A percentile compares a stretch with the other conserved stretches of the same genome.
Conservation (phyloP, 2,888 invertebrate species). For the Caenorhabditis sp. region DNA sequence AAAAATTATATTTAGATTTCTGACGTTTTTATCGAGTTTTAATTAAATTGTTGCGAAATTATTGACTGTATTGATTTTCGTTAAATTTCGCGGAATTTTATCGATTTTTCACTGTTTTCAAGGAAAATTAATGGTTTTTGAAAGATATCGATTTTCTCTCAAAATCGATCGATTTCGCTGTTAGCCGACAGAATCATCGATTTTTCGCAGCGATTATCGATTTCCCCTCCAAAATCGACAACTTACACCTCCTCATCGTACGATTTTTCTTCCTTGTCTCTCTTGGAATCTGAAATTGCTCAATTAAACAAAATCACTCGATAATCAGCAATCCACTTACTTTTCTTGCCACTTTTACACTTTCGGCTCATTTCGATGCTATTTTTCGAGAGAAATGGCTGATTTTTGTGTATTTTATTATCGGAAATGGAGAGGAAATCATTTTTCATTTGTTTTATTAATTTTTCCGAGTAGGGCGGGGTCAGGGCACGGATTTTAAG, state of each 20-base stretch:
- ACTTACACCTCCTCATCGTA: constrained; percentile 10
- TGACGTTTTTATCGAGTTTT: not conserved
- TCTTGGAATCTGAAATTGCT: not conserved
- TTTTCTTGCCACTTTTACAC: not conserved
- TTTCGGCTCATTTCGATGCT: constrained; percentile 1
- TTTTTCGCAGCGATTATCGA: too few relatives aligned
- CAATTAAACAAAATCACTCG: not conserved
- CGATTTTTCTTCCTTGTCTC: not conserved
- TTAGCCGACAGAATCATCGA: too few relatives aligned
- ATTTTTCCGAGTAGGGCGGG: too few relatives aligned
- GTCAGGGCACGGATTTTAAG: too few relatives aligned
- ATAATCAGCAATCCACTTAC: too few relatives aligned
- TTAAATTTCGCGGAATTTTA: not conserved
- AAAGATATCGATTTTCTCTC: too few relatives aligned
- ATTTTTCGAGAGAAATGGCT: not conserved
- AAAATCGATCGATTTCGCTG: too few relatives aligned
- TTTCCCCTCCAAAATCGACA: too few relatives aligned
- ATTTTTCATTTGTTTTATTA: not conserved
- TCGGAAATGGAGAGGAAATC: not conserved
- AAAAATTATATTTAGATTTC: not conserved
- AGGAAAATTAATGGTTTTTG: too few relatives aligned
- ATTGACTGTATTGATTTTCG: too few relatives aligned
- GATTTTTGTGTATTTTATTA: not conserved
- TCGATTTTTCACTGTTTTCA: not conserved
- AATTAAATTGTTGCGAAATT: not conserved